phyloP scores from a whole-genome alignment of 2,888 invertebrate genomes.

The Pristionchus fissidentatus region DNA sequence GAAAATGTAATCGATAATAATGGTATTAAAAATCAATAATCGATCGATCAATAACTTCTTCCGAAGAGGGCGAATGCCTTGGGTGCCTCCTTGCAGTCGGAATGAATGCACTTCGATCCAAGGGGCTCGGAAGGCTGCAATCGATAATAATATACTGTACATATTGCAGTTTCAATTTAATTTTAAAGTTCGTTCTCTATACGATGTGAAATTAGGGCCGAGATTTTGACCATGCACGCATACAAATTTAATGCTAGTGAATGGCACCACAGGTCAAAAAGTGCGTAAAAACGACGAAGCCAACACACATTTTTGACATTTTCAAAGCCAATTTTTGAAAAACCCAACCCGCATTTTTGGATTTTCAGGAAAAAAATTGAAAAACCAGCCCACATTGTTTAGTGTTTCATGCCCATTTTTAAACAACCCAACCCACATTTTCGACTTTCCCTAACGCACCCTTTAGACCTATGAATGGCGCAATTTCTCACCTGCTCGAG shows the following conservation, averaged over 20 bases:
- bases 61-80: constrained; percentile 93
- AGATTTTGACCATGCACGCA: no score
- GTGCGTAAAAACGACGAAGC: no score
- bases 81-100: constrained; percentile 86
- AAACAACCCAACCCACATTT: not conserved
- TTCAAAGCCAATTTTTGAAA: not conserved
- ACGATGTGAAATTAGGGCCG: no score
- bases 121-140: constrained; percentile 61
- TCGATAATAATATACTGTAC: not conserved
- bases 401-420: not conserved
- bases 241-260: no score
- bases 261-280: not conserved
- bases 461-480: not conserved
- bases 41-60: constrained; percentile 93
- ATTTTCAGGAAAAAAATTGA: no score
- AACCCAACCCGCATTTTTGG: no score
- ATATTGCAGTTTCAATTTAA: no score
- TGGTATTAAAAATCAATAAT: no score
- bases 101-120: constrained; percentile 86
- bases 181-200: no score
- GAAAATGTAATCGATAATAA: no score
- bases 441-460: no score
- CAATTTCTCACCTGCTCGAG: constrained; percentile 88
- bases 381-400: no score
- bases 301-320: not conserved